These are phyloP conservation scores for Mythimna pallens DNA, from an alignment of 2,888 invertebrate genomes.

Conservation along the genomic window DNA sequence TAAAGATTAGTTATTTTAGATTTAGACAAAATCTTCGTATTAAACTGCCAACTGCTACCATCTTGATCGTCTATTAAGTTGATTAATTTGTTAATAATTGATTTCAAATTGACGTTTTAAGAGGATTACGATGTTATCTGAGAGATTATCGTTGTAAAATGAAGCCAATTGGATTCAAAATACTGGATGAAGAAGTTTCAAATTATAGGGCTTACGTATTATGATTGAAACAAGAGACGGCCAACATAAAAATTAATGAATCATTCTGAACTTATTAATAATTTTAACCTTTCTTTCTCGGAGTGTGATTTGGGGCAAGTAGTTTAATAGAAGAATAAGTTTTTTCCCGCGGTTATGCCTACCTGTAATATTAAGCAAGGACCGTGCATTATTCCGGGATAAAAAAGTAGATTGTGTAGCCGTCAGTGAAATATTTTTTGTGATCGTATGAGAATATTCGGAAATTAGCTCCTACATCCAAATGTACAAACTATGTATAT, in stretches of 20 bases:
- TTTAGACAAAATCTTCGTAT: background rate
- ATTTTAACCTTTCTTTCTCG: background rate
- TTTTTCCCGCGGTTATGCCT: no score
- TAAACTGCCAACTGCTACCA: background rate
- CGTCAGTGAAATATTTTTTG: background rate
- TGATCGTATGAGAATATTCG: background rate
- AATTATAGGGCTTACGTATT: slow-evolving; percentile 12
- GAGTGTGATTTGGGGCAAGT: background rate
- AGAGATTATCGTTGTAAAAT: slow-evolving; percentile 40
- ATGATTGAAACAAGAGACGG: background rate
- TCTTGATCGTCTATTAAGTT: slow-evolving; percentile 22
- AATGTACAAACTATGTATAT: background rate
- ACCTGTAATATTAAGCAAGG: no score
- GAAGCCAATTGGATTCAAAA: slow-evolving; percentile 27
- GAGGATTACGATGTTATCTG: slow-evolving; percentile 35
- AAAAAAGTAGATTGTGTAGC: background rate
- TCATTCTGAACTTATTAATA: background rate
- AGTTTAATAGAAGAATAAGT: no score
- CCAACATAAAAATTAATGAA: slow-evolving; percentile 3
- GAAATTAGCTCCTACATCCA: background rate
- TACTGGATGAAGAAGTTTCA: background rate
- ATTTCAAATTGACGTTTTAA: slow-evolving; percentile 31
- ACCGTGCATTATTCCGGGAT: background rate
- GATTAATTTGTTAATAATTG: slow-evolving; percentile 40
- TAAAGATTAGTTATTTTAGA: no score